phyloP scores from a whole-genome alignment of 2,797 vertebrate species.

The Eidolon dupreanum region DNA sequence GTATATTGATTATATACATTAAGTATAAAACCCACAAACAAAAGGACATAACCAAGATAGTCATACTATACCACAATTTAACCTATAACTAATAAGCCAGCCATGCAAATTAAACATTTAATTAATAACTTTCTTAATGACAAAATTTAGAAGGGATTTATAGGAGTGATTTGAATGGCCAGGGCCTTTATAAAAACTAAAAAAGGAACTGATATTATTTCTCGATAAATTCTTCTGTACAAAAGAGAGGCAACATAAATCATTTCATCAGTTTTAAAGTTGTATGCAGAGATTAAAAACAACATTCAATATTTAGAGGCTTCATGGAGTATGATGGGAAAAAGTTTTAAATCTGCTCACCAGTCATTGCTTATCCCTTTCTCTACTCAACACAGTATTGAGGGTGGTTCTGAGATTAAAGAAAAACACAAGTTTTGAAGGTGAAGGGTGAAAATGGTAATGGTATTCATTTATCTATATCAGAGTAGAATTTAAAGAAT shows the following conservation, averaged over 20 bases:
- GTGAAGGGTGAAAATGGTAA: not conserved
- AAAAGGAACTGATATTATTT: constrained; percentile 49
- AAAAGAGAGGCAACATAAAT: constrained; percentile 32
- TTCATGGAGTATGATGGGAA: not conserved
- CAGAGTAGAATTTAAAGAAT: not conserved
- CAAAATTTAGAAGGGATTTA: constrained; percentile 58
- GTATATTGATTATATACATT: not conserved
- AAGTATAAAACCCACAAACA: not conserved
- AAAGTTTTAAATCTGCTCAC: constrained; percentile 13
- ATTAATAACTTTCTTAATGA: constrained; percentile 60
- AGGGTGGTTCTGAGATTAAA: not conserved
- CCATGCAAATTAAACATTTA: constrained; percentile 47
- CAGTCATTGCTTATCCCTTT: constrained; percentile 10
- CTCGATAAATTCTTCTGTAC: constrained; percentile 52
- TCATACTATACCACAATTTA: constrained; percentile 35
- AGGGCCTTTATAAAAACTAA: constrained; percentile 33
- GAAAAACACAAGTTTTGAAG: constrained; percentile 12
- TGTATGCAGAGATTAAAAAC: constrained; percentile 40
- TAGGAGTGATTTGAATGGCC: not conserved
- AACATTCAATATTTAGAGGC: constrained; percentile 17
- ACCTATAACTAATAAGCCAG: constrained; percentile 13
- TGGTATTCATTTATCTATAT: not conserved
- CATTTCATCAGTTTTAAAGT: constrained; percentile 52
- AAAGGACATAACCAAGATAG: constrained; percentile 28
- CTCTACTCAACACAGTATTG: not conserved